Percentiles rank a stretch among this genome's conserved stretches.
Evolutionary conservation across 2,797 vertebrate genomes (phyloP).

Genomic region (Phylloscopus collybita): DNA sequence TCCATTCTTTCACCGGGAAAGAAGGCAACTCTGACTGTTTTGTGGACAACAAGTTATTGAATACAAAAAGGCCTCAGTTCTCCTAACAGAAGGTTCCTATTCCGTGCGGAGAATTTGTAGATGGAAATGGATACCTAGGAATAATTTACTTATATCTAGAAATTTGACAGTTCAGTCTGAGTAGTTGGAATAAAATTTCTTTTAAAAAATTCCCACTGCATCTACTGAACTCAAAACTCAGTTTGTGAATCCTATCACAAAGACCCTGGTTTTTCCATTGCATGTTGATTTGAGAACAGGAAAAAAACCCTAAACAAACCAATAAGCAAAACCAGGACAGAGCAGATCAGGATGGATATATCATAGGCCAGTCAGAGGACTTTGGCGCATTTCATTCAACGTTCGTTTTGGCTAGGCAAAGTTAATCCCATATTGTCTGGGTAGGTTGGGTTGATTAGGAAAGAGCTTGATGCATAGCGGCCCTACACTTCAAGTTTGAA

Average conservation of each 20-base stretch:
- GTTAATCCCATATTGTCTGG: not conserved
- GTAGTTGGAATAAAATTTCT: not conserved
- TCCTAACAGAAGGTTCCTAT: not conserved
- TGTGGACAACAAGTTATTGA: not conserved
- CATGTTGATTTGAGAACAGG: not conserved
- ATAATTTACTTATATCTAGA: slow-evolving; percentile 3
- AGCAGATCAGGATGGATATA: not conserved
- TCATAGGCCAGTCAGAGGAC: not conserved
- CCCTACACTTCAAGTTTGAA: not conserved
- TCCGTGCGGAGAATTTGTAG: not conserved
- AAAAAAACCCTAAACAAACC: not conserved
- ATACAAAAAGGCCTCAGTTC: not conserved
- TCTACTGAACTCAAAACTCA: not conserved
- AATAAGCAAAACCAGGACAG: not conserved
- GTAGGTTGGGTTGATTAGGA: not conserved
- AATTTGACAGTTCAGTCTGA: not conserved
- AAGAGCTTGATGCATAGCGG: not conserved
- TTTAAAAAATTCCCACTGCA: not conserved
- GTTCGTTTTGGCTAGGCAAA: not conserved
- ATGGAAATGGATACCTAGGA: not conserved
- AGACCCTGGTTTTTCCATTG: not conserved
- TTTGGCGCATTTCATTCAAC: not conserved
- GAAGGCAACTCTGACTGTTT: not conserved
- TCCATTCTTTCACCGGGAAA: not conserved
- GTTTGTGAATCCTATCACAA: not conserved